phyloP scores from a whole-genome alignment of 2,113 vertebrate species.

The Tenrec ecaudatus region DNA sequence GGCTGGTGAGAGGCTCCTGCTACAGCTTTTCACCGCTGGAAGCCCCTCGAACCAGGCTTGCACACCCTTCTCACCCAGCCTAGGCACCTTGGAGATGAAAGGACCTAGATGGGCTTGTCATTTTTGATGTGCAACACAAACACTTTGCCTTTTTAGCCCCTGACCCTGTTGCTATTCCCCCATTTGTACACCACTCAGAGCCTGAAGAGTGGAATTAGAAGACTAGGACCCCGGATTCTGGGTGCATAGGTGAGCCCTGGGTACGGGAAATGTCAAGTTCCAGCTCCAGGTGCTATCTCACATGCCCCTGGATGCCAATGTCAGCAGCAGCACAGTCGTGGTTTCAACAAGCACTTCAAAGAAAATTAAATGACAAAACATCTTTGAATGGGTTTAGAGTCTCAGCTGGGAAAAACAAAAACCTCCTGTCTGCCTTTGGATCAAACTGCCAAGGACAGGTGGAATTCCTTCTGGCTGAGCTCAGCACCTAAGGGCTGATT shows the following conservation, averaged over 20 bases:
- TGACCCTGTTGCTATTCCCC: not conserved
- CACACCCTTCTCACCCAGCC: not conserved
- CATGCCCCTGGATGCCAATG: conserved; percentile 30
- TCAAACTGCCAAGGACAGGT: conserved; percentile 58
- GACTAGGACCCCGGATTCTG: not conserved
- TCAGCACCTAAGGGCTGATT: conserved; percentile 59
- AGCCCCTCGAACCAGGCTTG: not conserved
- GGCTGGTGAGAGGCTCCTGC: not conserved
- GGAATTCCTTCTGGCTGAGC: conserved; percentile 74
- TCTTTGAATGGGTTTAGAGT: conserved; percentile 19
- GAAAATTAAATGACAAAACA: conserved; percentile 52
- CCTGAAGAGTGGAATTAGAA: not conserved
- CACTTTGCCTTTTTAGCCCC: not conserved
- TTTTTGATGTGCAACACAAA: conserved; percentile 14
- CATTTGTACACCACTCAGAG: not conserved
- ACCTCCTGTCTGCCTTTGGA: not conserved
- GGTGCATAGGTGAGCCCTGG: not conserved
- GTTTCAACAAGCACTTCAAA: not conserved
- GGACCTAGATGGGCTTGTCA: not conserved
- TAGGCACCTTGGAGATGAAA: not conserved
- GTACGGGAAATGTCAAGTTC: conserved; percentile 8
- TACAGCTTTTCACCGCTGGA: not conserved
- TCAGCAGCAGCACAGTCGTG: not conserved
- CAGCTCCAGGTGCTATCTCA: conserved; percentile 20
- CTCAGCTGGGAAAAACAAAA: conserved; percentile 32